A percentile compares a stretch with the other conserved stretches of the same genome.
Evolutionary conservation across 2,888 invertebrate species (phyloP).

Genomic region (Eupithecia exiguata): DNA sequence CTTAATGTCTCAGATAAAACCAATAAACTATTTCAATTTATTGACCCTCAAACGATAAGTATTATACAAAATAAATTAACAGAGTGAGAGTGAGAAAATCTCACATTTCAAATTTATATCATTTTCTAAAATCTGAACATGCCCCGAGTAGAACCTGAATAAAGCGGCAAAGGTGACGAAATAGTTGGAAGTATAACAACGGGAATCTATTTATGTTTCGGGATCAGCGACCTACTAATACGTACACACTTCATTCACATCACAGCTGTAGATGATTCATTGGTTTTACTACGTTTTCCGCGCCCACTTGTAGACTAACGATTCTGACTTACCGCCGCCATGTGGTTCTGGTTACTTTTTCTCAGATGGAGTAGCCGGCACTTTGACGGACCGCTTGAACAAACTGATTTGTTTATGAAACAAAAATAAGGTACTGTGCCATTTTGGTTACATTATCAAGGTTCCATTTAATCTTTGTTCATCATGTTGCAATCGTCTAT

Average conservation of each 20-base stretch:
- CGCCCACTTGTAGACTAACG: conserved; percentile 58
- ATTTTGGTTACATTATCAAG: conserved; percentile 35
- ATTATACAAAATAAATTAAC: not conserved
- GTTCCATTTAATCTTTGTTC: conserved; percentile 43
- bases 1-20: conserved; percentile 11
- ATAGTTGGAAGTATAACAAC: conserved; percentile 59
- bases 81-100: not conserved
- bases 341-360: conserved; percentile 52
- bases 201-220: conserved; percentile 67
- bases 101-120: not conserved
- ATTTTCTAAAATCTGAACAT: not conserved
- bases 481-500: conserved; percentile 39
- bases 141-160: conserved; percentile 45
- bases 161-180: conserved; percentile 56
- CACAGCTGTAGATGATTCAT: conserved; percentile 72
- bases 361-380: conserved; percentile 42
- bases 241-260: conserved; percentile 69
- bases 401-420: not conserved
- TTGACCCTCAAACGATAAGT: conserved; percentile 3
- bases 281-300: conserved; percentile 56
- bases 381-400: conserved; percentile 54
- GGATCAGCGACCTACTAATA: conserved; percentile 67
- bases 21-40: conserved; percentile 23
- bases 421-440: conserved; percentile 41
- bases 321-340: conserved; percentile 48